Base-by-base conservation (phyloP, 2,113 vertebrate genomes). In the Aleadryas rufinucha region DNA sequence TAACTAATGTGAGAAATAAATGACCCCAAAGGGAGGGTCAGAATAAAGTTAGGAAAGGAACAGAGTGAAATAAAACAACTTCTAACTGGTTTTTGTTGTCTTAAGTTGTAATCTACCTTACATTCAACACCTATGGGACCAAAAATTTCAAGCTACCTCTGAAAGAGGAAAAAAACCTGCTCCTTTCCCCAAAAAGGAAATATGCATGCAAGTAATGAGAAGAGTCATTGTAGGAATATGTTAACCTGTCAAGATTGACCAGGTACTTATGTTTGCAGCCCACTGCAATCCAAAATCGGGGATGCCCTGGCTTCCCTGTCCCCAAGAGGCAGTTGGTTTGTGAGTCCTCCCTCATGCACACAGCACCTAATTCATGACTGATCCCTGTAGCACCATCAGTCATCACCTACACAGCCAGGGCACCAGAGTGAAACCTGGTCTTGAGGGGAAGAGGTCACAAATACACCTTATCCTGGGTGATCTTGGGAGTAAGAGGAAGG, bases 1-100 rank as follows among this genome's bases (percentile, higher is more conserved):
- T 92, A 91, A 94, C 84, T 84, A 68, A 92, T 90, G 69, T 89
- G 94, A 97, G 91, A 97, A 95, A 78, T 95, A 95, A 95, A 91
- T 93, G 91, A 96, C 93, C 84, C 54, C 37, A 89, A 89, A 84
- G n/a, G 19, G 68, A 81, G 84, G 86, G 91, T 95, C 89, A 96
- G 61, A 87, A 91, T 79, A 91, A 92, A 95, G 52, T 84, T 82
- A 87, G 69, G 86, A 71, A 91, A 86, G 87, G 76, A 94, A 71
- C 16, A 60, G 61, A 89, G 60, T 78, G 84, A 94, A 89, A 81
- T 86, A 60, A 93, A 95, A 35, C 56, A 92, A 82, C 17, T 84
- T 89, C 22, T 90, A 89, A 78, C 64, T 91, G 64, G 0, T 89
- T 64, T 86, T 80, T 86, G 15, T 74, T 84, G 64, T 18, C 41